These are phyloP conservation scores for Agrilus biguttatus DNA, from an alignment of 2,888 invertebrate genomes.

Conservation along the genomic window DNA sequence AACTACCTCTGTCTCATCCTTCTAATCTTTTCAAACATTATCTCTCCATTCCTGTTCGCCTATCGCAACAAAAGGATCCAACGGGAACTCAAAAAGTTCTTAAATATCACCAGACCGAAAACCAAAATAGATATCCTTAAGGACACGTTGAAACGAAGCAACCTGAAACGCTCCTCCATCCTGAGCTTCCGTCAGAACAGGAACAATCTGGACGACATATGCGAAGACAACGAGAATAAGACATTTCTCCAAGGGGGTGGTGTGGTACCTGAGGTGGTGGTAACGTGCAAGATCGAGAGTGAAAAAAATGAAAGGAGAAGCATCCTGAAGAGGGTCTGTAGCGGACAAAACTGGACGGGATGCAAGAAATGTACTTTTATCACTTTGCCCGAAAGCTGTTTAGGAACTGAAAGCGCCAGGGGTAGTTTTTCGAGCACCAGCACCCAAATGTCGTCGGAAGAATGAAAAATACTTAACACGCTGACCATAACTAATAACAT, in stretches of 20 bases:
- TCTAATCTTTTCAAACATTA: constrained; percentile 43
- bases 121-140: constrained; percentile 8
- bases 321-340: constrained; percentile 27
- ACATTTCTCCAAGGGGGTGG: constrained; percentile 8
- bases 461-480: constrained; percentile 11
- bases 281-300: constrained; percentile 20
- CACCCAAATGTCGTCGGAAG: constrained; percentile 29
- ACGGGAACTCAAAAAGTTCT: constrained; percentile 37
- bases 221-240: constrained; percentile 2
- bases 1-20: constrained; percentile 41
- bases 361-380: constrained; percentile 28
- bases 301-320: constrained; percentile 22
- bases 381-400: constrained; percentile 27
- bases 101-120: constrained; percentile 28
- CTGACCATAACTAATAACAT: too few species aligned
- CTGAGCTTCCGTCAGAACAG: constrained; percentile 1
- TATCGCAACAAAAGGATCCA: constrained; percentile 56
- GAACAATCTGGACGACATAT: constrained; percentile 5
- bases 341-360: constrained; percentile 21
- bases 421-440: constrained; percentile 31
- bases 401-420: constrained; percentile 23
- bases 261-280: constrained; percentile 22
- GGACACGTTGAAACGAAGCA: not conserved
- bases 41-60: constrained; percentile 64
- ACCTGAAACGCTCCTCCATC: constrained; percentile 1